phyloP scores from a whole-genome alignment of 2,888 invertebrate species.

The Drosophila pseudotalamancana region DNA sequence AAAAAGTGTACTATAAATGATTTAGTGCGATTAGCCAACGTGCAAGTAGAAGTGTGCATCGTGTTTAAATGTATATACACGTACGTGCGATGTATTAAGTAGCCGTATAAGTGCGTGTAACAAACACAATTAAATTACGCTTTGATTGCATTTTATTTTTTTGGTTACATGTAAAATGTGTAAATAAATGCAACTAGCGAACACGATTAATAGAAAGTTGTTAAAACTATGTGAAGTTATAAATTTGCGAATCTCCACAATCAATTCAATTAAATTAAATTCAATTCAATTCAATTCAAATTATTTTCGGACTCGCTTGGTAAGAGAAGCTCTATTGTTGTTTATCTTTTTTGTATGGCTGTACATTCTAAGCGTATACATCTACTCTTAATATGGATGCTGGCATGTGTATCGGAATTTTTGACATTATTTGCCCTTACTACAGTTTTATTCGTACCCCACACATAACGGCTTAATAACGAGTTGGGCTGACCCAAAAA shows the following conservation, averaged over 20 bases:
- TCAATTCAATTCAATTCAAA: neutral
- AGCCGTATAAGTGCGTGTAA: slow-evolving; percentile 59
- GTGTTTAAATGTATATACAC: slow-evolving; percentile 32
- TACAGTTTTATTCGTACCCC: slow-evolving; percentile 6
- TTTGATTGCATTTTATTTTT: slow-evolving; percentile 23
- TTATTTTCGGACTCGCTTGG: slow-evolving; percentile 1
- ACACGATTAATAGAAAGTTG: slow-evolving; percentile 14
- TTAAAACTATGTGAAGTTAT: slow-evolving; percentile 28
- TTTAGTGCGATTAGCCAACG: slow-evolving; percentile 57
- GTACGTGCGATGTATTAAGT: slow-evolving; percentile 14
- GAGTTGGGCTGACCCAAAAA: slow-evolving; percentile 17
- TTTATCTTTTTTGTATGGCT: slow-evolving; percentile 23
- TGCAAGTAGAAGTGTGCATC: slow-evolving; percentile 55
- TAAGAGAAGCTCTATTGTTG: slow-evolving; percentile 29
- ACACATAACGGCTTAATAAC: neutral
- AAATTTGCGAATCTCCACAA: slow-evolving; percentile 33
- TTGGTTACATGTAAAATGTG: neutral
- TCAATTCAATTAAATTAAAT: slow-evolving; percentile 2
- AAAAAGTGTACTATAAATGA: slow-evolving; percentile 63
- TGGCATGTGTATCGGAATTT: slow-evolving; percentile 23
- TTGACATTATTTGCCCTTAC: slow-evolving; percentile 32
- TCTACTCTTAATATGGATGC: slow-evolving; percentile 19
- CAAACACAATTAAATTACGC: slow-evolving; percentile 32
- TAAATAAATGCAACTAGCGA: neutral
- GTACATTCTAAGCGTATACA: neutral